Conservation (phyloP, 2,888 invertebrate genomes). For the Polydrusus pterygomalis region DNA sequence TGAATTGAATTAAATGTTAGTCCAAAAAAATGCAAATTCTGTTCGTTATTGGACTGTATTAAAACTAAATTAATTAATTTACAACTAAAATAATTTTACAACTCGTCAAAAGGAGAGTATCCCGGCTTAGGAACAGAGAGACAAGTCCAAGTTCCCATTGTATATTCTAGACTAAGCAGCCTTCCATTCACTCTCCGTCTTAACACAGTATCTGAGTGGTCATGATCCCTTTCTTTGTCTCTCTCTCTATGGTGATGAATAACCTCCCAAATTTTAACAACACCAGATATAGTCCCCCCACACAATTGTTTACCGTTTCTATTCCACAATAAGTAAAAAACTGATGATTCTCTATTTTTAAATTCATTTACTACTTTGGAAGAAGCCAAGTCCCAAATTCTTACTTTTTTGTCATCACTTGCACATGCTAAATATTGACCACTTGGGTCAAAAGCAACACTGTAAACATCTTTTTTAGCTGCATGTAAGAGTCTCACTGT, state of each 20-base stretch:
- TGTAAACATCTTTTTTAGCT: constrained; percentile 83
- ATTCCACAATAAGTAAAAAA: constrained; percentile 79
- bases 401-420: constrained; percentile 83
- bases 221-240: constrained; percentile 49
- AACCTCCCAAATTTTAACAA: constrained; percentile 79
- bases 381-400: constrained; percentile 83
- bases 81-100: constrained; percentile 26
- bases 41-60: too few relatives aligned
- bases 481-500: constrained; percentile 87
- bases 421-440: constrained; percentile 90
- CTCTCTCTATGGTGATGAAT: constrained; percentile 39
- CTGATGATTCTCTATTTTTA: constrained; percentile 78
- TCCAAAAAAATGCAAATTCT: too few relatives aligned
- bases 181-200: constrained; percentile 39
- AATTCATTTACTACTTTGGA: constrained; percentile 80
- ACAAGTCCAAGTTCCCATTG: constrained; percentile 50
- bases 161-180: constrained; percentile 50
- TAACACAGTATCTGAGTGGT: constrained; percentile 36
- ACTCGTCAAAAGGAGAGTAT: constrained; percentile 35
- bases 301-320: constrained; percentile 77
- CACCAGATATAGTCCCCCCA: constrained; percentile 80
- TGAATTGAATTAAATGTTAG: too few relatives aligned
- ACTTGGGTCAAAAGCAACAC: constrained; percentile 88
- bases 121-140: constrained; percentile 45
- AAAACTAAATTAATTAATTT: too few relatives aligned